Evolutionary conservation across 2,797 vertebrate species (phyloP), one percentile per base, ranked within the genome.

Genomic region (Semaprochilodus insignis): DNA sequence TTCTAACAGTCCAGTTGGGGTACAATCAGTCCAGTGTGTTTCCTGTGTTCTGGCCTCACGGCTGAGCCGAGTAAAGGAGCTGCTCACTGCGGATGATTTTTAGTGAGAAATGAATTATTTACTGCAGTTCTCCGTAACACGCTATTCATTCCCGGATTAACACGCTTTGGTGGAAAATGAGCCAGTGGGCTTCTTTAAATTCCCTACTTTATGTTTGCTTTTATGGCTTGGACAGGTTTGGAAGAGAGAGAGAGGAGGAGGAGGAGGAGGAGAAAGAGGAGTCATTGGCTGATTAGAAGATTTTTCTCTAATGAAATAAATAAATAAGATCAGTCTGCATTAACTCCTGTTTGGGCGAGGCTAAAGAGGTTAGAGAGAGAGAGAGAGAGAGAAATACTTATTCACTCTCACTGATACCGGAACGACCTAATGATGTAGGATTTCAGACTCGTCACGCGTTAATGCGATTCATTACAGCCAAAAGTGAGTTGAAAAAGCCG

Each of bases 261-360:
- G 25, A 17, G 63, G 63, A 55, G 80, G 48, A 19, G 71, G 10
- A 48, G 44, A 13, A 48, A 48, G 84, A 80, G 75, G 67, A 83
- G 88, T 81, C 83, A 77, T 70, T 5, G 71, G 34, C 79, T 83
- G 84, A 86, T 87, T 83, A 87, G 85, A 77, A 92, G 93, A 94
- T 95, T 84, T 94, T 91, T 93, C 91, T 94, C 93, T 95, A 93
- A 94, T 60, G 88, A 94, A 94, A 95, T 93, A 95, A 95, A 96
- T 95, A 96, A 96, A 96, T 96, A 96, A 93, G 95, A 96, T 95
- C 93, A 96, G 92, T 91, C 90, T 91, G 93, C 93, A 96, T 97
- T 97, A 95, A 91, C 92, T 95, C 92, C 86, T 83, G 93, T 95
- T 95, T 95, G 92, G 95, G 92, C 94, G 92, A 91, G 92, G 89